A percentile compares a stretch with the other conserved stretches of the same genome.
Conservation (phyloP, 2,113 vertebrate genomes). For the Dascyllus trimaculatus region DNA sequence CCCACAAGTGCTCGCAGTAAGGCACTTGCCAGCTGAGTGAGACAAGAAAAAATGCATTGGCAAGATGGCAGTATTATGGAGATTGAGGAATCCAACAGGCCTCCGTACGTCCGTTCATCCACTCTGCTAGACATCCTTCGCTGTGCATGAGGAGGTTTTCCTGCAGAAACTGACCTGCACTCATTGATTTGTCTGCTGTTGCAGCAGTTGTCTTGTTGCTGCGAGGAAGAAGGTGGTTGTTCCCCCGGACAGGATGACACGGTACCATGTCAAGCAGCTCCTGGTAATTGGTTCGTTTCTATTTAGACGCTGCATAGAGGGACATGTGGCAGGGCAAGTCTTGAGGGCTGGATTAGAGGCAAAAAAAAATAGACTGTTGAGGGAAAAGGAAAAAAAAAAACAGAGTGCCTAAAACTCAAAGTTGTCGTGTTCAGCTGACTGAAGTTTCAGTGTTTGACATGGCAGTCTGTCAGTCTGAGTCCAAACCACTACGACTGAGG, state of each 20-base stretch:
- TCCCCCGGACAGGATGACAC: slow-evolving; percentile 54
- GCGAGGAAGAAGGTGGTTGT: slow-evolving; percentile 47
- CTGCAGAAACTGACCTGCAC: slow-evolving; percentile 50
- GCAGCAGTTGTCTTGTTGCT: slow-evolving; percentile 49
- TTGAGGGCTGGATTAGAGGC: slow-evolving; percentile 46
- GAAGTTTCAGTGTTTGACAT: slow-evolving; percentile 27
- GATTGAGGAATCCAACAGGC: slow-evolving; percentile 48
- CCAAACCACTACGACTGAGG: neutral
- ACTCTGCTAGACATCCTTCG: slow-evolving; percentile 22
- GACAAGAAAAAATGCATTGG: slow-evolving; percentile 16
- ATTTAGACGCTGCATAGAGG: slow-evolving; percentile 39
- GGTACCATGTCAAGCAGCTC: slow-evolving; percentile 54
- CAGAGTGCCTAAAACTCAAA: neutral
- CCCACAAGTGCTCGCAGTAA: slow-evolving; percentile 7
- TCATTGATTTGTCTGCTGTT: slow-evolving; percentile 62
- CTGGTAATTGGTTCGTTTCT: slow-evolving; percentile 66
- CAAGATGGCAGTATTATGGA: slow-evolving; percentile 30
- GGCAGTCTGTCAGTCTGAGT: slow-evolving; percentile 5
- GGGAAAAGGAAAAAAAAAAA: neutral
- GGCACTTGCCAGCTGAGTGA: slow-evolving; percentile 1
- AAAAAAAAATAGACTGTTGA: neutral
- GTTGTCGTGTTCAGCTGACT: slow-evolving; percentile 6
- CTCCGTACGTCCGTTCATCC: slow-evolving; percentile 23
- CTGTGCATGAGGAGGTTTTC: slow-evolving; percentile 28
- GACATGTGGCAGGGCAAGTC: slow-evolving; percentile 41